phyloP scores from a whole-genome alignment of 2,113 vertebrate genomes.

The Hippopotamus amphibius region DNA sequence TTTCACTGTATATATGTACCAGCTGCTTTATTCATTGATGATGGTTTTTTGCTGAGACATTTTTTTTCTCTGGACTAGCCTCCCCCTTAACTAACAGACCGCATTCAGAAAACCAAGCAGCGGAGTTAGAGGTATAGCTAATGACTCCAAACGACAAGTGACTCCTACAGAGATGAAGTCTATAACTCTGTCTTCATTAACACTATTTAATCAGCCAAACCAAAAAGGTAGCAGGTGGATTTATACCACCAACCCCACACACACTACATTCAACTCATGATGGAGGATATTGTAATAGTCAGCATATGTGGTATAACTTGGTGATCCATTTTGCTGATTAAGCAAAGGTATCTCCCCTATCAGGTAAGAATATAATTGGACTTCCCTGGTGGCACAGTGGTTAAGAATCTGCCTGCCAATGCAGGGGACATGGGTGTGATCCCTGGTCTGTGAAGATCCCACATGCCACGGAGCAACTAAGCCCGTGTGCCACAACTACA shows the following conservation, averaged over 20 bases:
- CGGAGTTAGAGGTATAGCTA: background rate
- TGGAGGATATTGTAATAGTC: background rate
- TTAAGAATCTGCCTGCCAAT: too few species aligned
- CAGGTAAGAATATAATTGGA: background rate
- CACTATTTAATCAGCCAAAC: slow-evolving; percentile 39
- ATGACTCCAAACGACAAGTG: slow-evolving; percentile 2
- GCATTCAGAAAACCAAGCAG: background rate
- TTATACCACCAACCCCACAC: background rate
- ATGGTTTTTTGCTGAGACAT: background rate
- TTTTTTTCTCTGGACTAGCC: background rate
- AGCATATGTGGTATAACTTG: background rate
- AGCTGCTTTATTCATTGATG: background rate
- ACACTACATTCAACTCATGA: background rate
- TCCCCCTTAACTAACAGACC: background rate
- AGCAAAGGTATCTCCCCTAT: background rate
- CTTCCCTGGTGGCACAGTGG: too few species aligned
- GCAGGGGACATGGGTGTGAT: too few species aligned
- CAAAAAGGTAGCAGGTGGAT: background rate
- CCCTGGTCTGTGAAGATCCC: too few species aligned
- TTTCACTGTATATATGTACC: too few species aligned
- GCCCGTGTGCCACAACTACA: too few species aligned
- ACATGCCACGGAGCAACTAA: too few species aligned
- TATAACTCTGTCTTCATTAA: background rate
- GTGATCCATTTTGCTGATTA: background rate
- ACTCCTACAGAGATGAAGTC: background rate